A percentile compares a stretch with the other conserved stretches of the same genome.
These are phyloP conservation scores for Zele albiditarsus DNA, from an alignment of 2,888 invertebrate species.

Conservation along the genomic window DNA sequence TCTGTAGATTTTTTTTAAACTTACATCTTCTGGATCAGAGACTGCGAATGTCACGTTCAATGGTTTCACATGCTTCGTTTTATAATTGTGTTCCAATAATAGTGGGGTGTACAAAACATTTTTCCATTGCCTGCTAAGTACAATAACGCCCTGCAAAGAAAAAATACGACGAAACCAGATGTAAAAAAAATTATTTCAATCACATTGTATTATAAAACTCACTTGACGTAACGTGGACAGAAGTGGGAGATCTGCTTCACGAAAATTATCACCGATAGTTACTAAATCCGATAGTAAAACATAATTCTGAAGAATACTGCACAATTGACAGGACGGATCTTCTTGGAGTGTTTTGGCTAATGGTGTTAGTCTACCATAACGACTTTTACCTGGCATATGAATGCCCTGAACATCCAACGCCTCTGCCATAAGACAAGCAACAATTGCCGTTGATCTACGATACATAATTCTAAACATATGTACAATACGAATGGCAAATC, in stretches of 20 bases:
- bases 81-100: conserved; percentile 90
- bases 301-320: conserved; percentile 90
- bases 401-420: conserved; percentile 91
- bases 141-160: conserved; percentile 87
- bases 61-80: conserved; percentile 86
- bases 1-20: not conserved
- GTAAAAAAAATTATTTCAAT: not conserved
- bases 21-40: conserved; percentile 87
- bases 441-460: conserved; percentile 86
- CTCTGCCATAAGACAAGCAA: conserved; percentile 96
- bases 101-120: conserved; percentile 95
- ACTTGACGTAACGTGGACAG: conserved; percentile 91
- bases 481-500: conserved; percentile 88
- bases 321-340: conserved; percentile 95
- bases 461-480: conserved; percentile 87
- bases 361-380: conserved; percentile 90
- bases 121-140: conserved; percentile 97
- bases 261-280: conserved; percentile 87
- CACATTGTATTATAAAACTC: conserved; percentile 43
- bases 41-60: conserved; percentile 92
- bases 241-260: conserved; percentile 88
- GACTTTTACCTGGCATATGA: conserved; percentile 89
- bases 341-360: conserved; percentile 93
- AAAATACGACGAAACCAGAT: conserved; percentile 46
- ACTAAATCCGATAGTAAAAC: conserved; percentile 84